A percentile compares a stretch with the other conserved stretches of the same genome.
Conservation (phyloP, 92 coral and sea anemone species). For the Epizoanthus fatuus region DNA sequence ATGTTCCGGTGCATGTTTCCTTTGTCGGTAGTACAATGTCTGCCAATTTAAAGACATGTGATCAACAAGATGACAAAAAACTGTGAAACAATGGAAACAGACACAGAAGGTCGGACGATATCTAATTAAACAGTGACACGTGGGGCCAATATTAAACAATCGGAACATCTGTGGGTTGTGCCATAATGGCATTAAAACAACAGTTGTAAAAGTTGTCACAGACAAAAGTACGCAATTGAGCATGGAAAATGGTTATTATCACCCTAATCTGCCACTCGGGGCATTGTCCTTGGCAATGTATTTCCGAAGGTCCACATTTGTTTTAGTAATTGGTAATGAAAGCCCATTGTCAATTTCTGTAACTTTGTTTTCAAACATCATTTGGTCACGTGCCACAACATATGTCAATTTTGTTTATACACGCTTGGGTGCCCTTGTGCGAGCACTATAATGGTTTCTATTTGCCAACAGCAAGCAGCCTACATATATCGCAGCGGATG, state of each 20-base stretch:
- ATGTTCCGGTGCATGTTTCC: slow-evolving; percentile 21
- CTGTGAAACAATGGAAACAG: slow-evolving; percentile 19
- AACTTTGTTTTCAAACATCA: background rate
- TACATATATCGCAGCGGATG: too few species aligned
- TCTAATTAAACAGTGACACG: slow-evolving; percentile 42
- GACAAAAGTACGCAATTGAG: slow-evolving; percentile 26
- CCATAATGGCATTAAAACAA: slow-evolving; percentile 28
- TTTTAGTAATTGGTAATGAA: slow-evolving; percentile 33
- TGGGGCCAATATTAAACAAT: slow-evolving; percentile 20
- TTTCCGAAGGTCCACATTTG: slow-evolving; percentile 16
- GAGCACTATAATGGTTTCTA: slow-evolving; percentile 16
- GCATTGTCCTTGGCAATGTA: background rate
- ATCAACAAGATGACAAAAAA: slow-evolving; percentile 10
- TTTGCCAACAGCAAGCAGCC: background rate
- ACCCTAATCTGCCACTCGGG: slow-evolving; percentile 33
- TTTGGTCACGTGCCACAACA: slow-evolving; percentile 35
- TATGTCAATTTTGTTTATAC: slow-evolving; percentile 34
- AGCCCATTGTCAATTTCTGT: slow-evolving; percentile 26
- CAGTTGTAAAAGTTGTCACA: slow-evolving; percentile 15
- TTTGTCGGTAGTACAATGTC: slow-evolving; percentile 32
- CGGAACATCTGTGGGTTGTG: slow-evolving; percentile 26
- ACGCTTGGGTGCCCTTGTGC: background rate
- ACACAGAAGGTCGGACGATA: slow-evolving; percentile 26
- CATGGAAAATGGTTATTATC: slow-evolving; percentile 27
- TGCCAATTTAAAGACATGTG: slow-evolving; percentile 46